Percentiles rank a stretch among this genome's conserved stretches.
These are phyloP conservation scores for Iguana delicatissima DNA, from an alignment of 2,797 vertebrate species.

Conservation along the genomic window DNA sequence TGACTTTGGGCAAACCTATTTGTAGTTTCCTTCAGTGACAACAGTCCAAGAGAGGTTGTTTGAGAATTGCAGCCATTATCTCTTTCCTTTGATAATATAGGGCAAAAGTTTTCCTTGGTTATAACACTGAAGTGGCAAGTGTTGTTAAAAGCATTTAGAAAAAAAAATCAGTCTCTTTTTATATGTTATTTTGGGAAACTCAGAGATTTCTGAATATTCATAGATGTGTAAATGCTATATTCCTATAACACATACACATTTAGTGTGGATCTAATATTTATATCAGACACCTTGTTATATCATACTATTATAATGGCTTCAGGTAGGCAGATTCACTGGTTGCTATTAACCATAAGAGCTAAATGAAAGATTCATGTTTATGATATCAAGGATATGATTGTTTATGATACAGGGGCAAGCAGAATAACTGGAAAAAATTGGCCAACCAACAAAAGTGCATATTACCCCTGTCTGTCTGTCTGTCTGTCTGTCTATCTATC, in stretches of 20 bases:
- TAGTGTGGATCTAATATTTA: neutral
- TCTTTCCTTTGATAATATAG: constrained; percentile 15
- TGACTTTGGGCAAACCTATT: constrained; percentile 15
- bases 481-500: no score
- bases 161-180: neutral
- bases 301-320: neutral
- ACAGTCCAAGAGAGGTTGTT: neutral
- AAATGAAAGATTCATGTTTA: neutral
- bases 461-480: no score
- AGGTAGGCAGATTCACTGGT: neutral
- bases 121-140: neutral
- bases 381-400: neutral
- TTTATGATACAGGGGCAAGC: neutral
- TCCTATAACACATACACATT: neutral
- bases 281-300: neutral
- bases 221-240: neutral
- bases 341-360: neutral
- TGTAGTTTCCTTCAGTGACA: neutral
- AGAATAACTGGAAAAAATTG: no score
- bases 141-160: neutral
- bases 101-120: neutral
- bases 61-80: neutral
- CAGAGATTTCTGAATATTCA: neutral
- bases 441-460: no score
- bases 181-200: neutral